Evolutionary conservation across 2,113 vertebrate genomes (phyloP), one percentile per base, ranked within the genome.

Genomic region (Cranoglanis bouderius): DNA sequence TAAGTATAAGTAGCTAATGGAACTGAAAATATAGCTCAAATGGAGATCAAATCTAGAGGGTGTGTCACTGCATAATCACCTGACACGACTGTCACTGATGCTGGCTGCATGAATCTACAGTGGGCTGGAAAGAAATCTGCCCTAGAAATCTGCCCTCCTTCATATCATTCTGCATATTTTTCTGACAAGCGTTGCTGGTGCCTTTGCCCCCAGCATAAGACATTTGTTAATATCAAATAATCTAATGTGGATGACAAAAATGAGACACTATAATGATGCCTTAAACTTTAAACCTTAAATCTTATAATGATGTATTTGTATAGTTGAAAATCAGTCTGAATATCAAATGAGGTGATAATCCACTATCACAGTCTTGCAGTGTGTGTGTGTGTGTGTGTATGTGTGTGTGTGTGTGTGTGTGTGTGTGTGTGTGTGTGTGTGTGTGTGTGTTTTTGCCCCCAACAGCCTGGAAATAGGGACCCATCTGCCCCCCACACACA

Each of bases 391-490:
- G 61, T 59, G 83, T 70, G 82, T 61, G 55, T 89, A 51, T 74
- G 7, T 26, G 26, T 7, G 55, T 26, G 32, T 8, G 55, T 29
- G 72, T 85, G 19, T 26, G 32, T 8, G 55, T 29, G 72, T 85
- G 19, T 26, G 32, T 8, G 55, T 29, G 72, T 75, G 19, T 29
- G 32, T 6, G 55, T 29, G 72, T 85, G 19, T 29, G 32, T 9
- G 55, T 29, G 72, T 75, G 21, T 26, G 32, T 8, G 8, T 67
- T 49, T 4, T 46, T 84, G 61, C 51, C 49, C 85, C 51, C 51
- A 74, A 82, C 80, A 82, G 80, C 53, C 51, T 82, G 53, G 80
- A 82, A 82, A 57, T 59, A 59, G 80, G 53, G 53, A 82, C 80
- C 80, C 80, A 82, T 82, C 84, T 85, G 43, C 40, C 65, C 43